Conservation (phyloP, 2,113 vertebrate genomes). For the Furnarius figulus region DNA sequence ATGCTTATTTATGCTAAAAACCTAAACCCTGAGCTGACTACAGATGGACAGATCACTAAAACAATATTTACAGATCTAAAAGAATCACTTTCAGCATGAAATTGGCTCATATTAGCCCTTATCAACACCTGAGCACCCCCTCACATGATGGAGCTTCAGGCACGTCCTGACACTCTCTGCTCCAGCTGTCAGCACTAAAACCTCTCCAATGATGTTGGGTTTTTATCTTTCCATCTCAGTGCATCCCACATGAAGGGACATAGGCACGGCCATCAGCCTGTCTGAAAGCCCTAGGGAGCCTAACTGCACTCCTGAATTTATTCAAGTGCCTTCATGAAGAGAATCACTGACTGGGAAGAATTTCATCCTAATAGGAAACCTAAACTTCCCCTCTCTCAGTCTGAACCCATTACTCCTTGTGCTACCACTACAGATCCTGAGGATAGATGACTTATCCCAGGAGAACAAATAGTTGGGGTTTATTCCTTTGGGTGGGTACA, state of each 20-base stretch:
- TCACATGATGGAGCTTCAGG: neutral
- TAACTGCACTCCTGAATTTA: fast-evolving
- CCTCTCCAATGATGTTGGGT: fast-evolving
- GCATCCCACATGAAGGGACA: fast-evolving
- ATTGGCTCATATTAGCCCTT: neutral
- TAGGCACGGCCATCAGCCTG: fast-evolving
- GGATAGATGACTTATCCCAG: neutral
- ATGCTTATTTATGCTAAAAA: neutral
- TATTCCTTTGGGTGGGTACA: slow-evolving; percentile 20
- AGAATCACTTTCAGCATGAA: neutral
- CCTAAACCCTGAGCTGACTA: neutral
- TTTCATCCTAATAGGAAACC: neutral
- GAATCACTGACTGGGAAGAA: neutral
- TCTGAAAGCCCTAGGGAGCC: neutral
- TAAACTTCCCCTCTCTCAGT: no score
- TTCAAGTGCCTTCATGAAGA: neutral
- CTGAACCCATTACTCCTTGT: neutral
- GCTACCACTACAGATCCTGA: neutral
- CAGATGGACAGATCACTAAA: neutral
- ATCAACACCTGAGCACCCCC: neutral
- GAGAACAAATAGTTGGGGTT: slow-evolving; percentile 48
- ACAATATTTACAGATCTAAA: neutral
- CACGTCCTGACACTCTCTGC: neutral
- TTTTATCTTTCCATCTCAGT: neutral
- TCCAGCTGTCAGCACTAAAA: neutral